Percentiles rank a stretch among this genome's conserved stretches.
Conservation (phyloP, 2,113 vertebrate species). For the Epinephelus moara region DNA sequence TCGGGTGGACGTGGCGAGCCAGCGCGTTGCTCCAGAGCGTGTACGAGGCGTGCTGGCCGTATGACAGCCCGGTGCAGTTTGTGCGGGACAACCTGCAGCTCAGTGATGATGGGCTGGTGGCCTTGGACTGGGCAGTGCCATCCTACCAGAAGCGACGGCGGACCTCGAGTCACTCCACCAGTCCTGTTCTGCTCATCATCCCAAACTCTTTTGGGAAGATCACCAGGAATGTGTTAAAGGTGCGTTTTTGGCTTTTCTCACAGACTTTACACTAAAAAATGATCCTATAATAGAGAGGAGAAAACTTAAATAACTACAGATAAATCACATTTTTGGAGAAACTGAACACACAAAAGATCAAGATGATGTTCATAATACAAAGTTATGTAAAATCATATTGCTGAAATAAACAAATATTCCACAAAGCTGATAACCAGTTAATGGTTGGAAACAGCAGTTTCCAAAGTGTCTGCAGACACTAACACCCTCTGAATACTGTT, state of each 20-base stretch:
- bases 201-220: constrained; percentile 89
- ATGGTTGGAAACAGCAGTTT: not conserved
- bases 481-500: not conserved
- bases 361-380: not conserved
- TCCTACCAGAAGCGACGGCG: constrained; percentile 83
- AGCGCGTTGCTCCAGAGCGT: constrained; percentile 82
- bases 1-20: constrained; percentile 81
- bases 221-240: constrained; percentile 86
- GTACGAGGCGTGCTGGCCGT: constrained; percentile 81
- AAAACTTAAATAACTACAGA: not conserved
- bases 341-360: not conserved
- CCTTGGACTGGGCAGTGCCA: constrained; percentile 88
- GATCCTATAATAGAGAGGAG: rapidly evolving
- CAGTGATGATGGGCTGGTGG: constrained; percentile 86
- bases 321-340: not conserved
- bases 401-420: not conserved
- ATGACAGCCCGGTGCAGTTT: constrained; percentile 82
- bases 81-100: constrained; percentile 86
- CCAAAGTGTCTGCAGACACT: not conserved
- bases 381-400: not conserved
- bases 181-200: constrained; percentile 86
- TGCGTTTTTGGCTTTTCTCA: not conserved
- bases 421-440: not conserved
- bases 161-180: constrained; percentile 85
- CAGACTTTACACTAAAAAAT: not conserved